Base-by-base conservation (phyloP, 2,888 invertebrate genomes). In the Cataglyphis albicans region DNA sequence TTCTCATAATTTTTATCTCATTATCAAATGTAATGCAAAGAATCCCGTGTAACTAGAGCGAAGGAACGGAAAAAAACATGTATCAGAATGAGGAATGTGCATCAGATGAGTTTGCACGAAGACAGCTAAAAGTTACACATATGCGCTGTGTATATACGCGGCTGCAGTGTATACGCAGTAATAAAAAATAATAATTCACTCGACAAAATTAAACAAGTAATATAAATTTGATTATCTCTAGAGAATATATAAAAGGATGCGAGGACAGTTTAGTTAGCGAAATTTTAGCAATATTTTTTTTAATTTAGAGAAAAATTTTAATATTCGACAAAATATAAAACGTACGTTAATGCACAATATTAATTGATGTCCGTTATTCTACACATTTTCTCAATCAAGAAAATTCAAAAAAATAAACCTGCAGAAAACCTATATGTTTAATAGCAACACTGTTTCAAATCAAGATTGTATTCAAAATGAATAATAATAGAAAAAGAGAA, bases 1-100 rank as follows among this genome's bases (percentile, higher is more conserved):
- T 63, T 57, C 80, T 67, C 73, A 44, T 73, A 81, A 87, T 84
- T 87, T 84, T 84, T 73, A 65, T 84, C 65, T 52, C 32, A 25
- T 55, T 38, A 44, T 38, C 29, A 75, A 87, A 41, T 68, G 48
- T 21, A 57, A 73, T 25, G 63, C 25, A 61, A 73, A n/a, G 63
- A 81, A 63, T 67, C 32, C 7, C 18, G 0, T 32, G 12, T 68
- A 15, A 1, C 35, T 21, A 7, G 1, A 57, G 15, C 5, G 12
- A 25, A 65, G 12, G 0, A 38, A 29, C 7, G 12, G 41, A 35
- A 76, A 38, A n/a, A 9, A 9, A 35, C 32, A 6, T 35, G 61
- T 18, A 64, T 6, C 35, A 52, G 55, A 64, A 75, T 52, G 2
- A 64, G 52, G 2, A 64, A 64, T 48, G 21, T 21, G 18, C 12